Conservation (phyloP, 2,888 invertebrate genomes). For the Folsomia manolachei region DNA sequence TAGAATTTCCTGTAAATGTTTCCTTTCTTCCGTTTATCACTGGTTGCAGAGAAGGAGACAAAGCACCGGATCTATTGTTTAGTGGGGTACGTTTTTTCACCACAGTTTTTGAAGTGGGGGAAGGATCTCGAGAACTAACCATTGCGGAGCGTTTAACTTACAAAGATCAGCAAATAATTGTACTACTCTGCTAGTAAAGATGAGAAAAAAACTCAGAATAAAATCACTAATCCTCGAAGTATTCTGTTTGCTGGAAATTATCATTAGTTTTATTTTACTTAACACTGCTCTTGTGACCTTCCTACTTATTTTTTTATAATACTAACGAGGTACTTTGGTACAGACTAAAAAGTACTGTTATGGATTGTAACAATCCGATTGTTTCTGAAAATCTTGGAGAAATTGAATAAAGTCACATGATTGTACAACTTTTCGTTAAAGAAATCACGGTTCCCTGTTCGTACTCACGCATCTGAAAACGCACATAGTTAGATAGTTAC, state of each 20-base stretch:
- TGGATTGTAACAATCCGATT: too few species aligned
- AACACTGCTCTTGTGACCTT: too few species aligned
- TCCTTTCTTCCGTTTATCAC: conserved; percentile 36
- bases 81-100: conserved; percentile 27
- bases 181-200: neutral
- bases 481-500: neutral
- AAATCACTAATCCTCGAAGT: neutral
- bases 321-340: too few species aligned
- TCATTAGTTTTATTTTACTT: neutral
- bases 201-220: neutral
- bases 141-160: conserved; percentile 17
- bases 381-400: too few species aligned
- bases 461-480: neutral
- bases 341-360: too few species aligned
- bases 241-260: neutral
- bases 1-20: conserved; percentile 44
- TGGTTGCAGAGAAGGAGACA: conserved; percentile 32
- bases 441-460: neutral
- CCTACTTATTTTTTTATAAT: too few species aligned
- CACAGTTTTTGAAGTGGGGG: conserved; percentile 36
- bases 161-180: neutral
- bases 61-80: conserved; percentile 21
- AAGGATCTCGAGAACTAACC: conserved; percentile 46
- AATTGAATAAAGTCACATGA: too few species aligned
- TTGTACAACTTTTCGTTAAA: too few species aligned